A percentile compares a stretch with the other conserved stretches of the same genome.
Conservation (phyloP, 2,797 vertebrate genomes). For the Siniperca scherzeri region DNA sequence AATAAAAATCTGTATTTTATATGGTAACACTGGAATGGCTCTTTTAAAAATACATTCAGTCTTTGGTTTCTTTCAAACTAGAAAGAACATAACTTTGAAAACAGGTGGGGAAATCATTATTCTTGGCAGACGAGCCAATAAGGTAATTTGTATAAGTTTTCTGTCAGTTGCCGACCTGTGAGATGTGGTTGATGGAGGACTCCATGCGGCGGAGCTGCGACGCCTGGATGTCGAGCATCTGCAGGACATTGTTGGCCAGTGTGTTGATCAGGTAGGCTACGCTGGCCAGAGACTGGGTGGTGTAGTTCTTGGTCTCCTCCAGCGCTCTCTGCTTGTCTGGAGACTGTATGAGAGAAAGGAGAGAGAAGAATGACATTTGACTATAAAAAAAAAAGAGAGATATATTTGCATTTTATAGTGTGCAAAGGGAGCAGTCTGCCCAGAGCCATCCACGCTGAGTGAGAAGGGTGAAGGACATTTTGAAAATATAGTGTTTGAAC, state of each 20-base stretch:
- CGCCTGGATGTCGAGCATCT: slow-evolving; percentile 98
- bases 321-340: slow-evolving; percentile 96
- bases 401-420: neutral
- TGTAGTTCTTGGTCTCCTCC: slow-evolving; percentile 99
- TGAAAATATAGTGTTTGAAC: neutral
- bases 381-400: neutral
- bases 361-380: neutral
- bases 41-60: too few relatives aligned
- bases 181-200: slow-evolving; percentile 99
- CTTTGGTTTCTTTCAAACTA: neutral
- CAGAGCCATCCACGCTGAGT: neutral
- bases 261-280: slow-evolving; percentile 99
- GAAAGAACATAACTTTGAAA: neutral
- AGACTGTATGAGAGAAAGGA: slow-evolving; percentile 81
- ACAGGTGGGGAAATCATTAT: too few relatives aligned
- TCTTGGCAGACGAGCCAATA: neutral
- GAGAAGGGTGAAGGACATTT: neutral
- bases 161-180: slow-evolving; percentile 85
- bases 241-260: slow-evolving; percentile 98
- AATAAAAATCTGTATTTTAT: neutral
- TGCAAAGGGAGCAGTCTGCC: neutral
- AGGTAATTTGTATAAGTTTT: neutral
- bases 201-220: slow-evolving; percentile 98
- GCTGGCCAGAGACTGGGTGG: slow-evolving; percentile 97
- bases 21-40: neutral